Evolutionary conservation across 2,888 invertebrate species (phyloP), one percentile per base, ranked within the genome.

Genomic region (Caenorhabditis sp.): DNA sequence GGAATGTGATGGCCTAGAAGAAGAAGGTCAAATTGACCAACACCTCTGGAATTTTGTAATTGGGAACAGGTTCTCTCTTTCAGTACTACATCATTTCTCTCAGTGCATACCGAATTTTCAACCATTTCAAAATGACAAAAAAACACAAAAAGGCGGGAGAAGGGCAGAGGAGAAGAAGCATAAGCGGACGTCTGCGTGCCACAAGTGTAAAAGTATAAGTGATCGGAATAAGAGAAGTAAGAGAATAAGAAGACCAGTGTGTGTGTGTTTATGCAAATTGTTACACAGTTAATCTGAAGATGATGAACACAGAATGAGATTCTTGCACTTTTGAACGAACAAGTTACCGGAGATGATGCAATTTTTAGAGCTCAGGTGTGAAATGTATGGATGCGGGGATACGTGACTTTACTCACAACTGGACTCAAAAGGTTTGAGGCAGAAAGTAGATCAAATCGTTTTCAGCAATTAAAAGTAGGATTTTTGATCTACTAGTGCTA

Each of bases 1-100:
- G 68, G 68, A 68, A 68, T 68, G 68, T 54, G 66, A 31, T 68
- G 66, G 51, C 51, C 68, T 68, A 51, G 58, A 58, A 54, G 58
- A 58, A 66, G 68, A 68, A 72, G 72, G 72, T 72, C 59, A 72
- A 80, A 73, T 70, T 70, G 79, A 70, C 77, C 77, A 59, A 66
- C 49, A 49, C 75, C 44, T 68, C 66, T 76, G 75, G 74, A 74
- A 74, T 74, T 74, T 74, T 64, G 51, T 74, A 64, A 64, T 61
- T 59, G 72, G 59, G 72, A 72, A 72, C 49, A 61, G 61, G 73
- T 70, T 70, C 47, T 47, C 16, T 19, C 38, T 38, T 7, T 31
- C 31, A 38, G 28, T 38, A 14, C n/a, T 24, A 69, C 69, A 66
- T 66, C 61, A 61, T 61, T 31, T 51, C 12, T 51, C 22, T 19